Evolutionary conservation across 2,113 vertebrate species (phyloP), one percentile per base, ranked within the genome.

Genomic region (Rallus limicola): DNA sequence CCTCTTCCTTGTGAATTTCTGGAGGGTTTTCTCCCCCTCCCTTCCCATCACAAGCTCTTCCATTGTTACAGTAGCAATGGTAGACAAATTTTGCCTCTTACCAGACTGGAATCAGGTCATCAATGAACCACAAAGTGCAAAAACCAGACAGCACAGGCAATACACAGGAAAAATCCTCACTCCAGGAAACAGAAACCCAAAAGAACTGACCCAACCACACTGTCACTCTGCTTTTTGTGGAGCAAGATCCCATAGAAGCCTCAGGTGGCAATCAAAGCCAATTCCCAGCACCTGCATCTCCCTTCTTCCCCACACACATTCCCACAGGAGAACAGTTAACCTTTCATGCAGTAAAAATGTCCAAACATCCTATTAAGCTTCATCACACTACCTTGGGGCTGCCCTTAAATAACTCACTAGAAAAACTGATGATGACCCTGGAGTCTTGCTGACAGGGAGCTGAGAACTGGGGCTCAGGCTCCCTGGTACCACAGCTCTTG

Each of bases 151-250:
- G 5, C 13, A 79, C 26, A 44, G 8, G 52, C 53, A 93, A 90
- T 65, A 24, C 25, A 26, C 9, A 58, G 46, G 4, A 88, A 21
- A 83, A 62, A 12, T 48, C 44, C 11, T 24, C 36, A 34, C 12
- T 17, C 4, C 25, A 72, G 40, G 10, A 82, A 80, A 25, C 4
- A 71, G 24, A 76, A 52, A 7, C 19, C 16, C 17, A 13, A 15
- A 80, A 77, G 1, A 72, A 24, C 23, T 34, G 23, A 79, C 5
- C 10, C 18, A 64, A 40, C 24, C 12, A 56, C 24, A 33, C 0
- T 3, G 0, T 4, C 7, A 56, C 11, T 6, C 10, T 76, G 1
- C 21, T 46, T 75, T 60, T 52, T 59, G 5, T n/a, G 24, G 58
- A 0, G 4, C n/a, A 63, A 59, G 77, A 63, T 29, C 21, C 25